Evolutionary conservation across 2,888 invertebrate genomes (phyloP).

Genomic region (Acleris holmiana): DNA sequence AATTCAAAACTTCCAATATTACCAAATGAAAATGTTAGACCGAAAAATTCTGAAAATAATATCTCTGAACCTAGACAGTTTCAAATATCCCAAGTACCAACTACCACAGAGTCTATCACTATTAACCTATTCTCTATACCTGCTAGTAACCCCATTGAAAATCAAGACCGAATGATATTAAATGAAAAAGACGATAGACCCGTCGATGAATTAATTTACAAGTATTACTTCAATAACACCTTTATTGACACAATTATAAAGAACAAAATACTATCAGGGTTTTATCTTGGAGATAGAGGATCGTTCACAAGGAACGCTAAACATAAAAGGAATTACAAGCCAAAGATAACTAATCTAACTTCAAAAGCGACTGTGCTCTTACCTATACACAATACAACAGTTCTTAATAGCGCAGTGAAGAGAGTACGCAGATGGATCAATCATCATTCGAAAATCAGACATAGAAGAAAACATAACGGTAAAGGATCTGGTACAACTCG

Average conservation of each 20-base stretch:
- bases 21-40: slow-evolving; percentile 24
- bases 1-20: slow-evolving; percentile 47
- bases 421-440: slow-evolving; percentile 69
- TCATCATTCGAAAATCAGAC: slow-evolving; percentile 51
- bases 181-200: slow-evolving; percentile 70
- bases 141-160: slow-evolving; percentile 50
- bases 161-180: slow-evolving; percentile 68
- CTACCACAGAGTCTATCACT: slow-evolving; percentile 61
- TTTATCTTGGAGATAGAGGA: slow-evolving; percentile 48
- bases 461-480: slow-evolving; percentile 43
- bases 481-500: slow-evolving; percentile 36
- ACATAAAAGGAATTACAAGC: slow-evolving; percentile 56
- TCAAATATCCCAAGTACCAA: slow-evolving; percentile 42
- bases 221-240: slow-evolving; percentile 78
- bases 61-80: slow-evolving; percentile 32
- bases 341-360: background rate
- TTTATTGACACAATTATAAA: slow-evolving; percentile 72
- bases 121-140: slow-evolving; percentile 71
- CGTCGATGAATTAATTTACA: slow-evolving; percentile 75
- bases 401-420: slow-evolving; percentile 18
- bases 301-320: slow-evolving; percentile 50
- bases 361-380: slow-evolving; percentile 58
- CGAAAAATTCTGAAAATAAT: slow-evolving; percentile 5
- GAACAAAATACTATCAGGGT: slow-evolving; percentile 59
- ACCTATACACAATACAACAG: slow-evolving; percentile 50